Conservation (phyloP, 2,797 vertebrate genomes). For the Coracias cyanogaster region DNA sequence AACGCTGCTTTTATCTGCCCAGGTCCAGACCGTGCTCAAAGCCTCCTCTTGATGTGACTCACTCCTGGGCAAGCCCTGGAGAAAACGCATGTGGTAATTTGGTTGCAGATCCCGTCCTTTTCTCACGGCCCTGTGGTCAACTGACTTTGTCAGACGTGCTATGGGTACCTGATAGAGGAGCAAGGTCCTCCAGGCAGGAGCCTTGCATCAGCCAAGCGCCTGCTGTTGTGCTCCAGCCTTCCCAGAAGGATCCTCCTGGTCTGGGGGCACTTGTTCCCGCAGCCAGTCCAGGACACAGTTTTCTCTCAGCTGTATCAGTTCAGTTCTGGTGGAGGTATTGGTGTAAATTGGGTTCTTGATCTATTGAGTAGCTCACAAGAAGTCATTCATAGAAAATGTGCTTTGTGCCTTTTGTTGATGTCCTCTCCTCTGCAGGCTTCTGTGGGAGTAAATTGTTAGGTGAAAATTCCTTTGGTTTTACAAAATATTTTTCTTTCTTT, state of each 20-base stretch:
- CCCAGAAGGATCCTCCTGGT: not conserved
- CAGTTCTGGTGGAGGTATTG: not conserved
- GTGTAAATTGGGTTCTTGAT: not conserved
- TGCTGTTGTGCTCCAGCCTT: not conserved
- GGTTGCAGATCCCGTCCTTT: constrained; percentile 1
- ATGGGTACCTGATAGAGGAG: not conserved
- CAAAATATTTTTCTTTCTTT: not conserved
- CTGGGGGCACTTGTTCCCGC: fast-evolving
- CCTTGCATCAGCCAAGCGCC: not conserved
- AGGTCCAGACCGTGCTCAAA: not conserved
- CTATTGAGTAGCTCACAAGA: not conserved
- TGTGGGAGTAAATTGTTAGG: not conserved
- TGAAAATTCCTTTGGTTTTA: not conserved
- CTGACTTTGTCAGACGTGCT: not conserved
- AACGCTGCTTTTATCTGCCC: constrained; percentile 12
- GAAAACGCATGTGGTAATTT: constrained; percentile 17
- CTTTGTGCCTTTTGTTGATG: not conserved
- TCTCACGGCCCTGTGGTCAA: constrained; percentile 26
- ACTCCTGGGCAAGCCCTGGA: constrained; percentile 7
- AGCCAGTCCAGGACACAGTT: not conserved
- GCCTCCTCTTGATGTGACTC: constrained; percentile 3
- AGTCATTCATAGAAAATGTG: not conserved
- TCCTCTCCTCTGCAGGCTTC: not conserved
- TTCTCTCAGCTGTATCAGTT: fast-evolving
- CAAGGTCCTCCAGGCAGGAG: not conserved